Conservation (phyloP, 1,140 invertebrate genomes). For the Bombus waltoni region DNA sequence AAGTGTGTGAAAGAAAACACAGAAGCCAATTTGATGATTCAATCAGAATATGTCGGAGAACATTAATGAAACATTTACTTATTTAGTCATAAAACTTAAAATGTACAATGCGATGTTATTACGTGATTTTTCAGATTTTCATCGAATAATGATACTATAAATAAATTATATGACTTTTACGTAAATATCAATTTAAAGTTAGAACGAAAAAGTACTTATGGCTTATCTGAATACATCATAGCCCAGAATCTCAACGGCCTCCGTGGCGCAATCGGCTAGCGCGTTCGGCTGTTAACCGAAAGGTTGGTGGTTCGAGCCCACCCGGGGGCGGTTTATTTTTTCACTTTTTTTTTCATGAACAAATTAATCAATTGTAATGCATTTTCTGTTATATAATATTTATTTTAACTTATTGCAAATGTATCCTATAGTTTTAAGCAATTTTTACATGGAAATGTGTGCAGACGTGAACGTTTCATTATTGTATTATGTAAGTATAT, state of each 20-base stretch:
- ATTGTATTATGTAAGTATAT: no score
- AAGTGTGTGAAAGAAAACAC: no score
- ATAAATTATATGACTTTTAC: background rate
- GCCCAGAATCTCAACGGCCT: constrained; percentile 78
- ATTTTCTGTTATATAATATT: background rate
- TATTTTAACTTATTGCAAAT: background rate
- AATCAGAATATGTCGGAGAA: no score
- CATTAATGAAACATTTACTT: background rate
- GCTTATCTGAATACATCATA: fast-evolving
- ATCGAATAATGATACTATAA: background rate
- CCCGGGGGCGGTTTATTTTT: constrained; percentile 71
- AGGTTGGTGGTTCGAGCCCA: constrained; percentile 86
- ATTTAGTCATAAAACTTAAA: background rate
- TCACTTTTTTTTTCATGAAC: background rate
- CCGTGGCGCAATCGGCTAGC: constrained; percentile 92
- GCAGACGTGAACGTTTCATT: background rate
- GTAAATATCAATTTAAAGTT: background rate
- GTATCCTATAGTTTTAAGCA: background rate
- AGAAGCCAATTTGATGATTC: background rate
- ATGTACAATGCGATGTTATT: background rate
- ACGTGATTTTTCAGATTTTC: background rate
- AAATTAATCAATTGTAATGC: background rate
- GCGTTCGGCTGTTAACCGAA: constrained; percentile 88
- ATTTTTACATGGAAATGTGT: no score
- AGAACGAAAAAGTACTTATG: background rate